Conservation (phyloP, 2,113 vertebrate species). For the Benitochromis conjunctus region DNA sequence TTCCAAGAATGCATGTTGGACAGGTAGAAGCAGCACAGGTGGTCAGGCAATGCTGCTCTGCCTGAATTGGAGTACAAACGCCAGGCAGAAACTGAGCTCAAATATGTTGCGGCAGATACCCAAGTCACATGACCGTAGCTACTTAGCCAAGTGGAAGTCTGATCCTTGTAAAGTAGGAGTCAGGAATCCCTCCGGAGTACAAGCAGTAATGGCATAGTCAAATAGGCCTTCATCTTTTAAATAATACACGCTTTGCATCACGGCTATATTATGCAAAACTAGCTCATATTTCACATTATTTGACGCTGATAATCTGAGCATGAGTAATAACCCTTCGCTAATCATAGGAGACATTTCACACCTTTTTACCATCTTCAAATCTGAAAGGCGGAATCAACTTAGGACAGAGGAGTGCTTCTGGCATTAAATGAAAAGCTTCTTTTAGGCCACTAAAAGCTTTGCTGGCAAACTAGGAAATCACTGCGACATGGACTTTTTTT, state of each 20-base stretch:
- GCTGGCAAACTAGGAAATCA: not conserved
- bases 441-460: constrained; percentile 41
- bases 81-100: constrained; percentile 14
- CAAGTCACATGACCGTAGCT: constrained; percentile 44
- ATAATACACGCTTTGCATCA: constrained; percentile 43
- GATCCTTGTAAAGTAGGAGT: constrained; percentile 39
- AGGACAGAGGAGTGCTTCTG: constrained; percentile 9
- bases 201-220: constrained; percentile 48
- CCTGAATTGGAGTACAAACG: not conserved
- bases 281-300: constrained; percentile 10
- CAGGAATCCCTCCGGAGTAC: constrained; percentile 43
- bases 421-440: constrained; percentile 21
- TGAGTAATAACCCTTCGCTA: not conserved
- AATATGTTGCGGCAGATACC: constrained; percentile 41
- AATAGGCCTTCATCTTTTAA: constrained; percentile 37
- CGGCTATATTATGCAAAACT: not conserved
- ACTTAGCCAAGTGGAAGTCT: constrained; percentile 61
- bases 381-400: constrained; percentile 14
- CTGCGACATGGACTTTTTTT: not conserved
- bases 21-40: not conserved
- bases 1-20: not conserved
- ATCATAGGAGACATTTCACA: not conserved
- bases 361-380: not conserved
- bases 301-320: not conserved
- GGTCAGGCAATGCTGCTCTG: not conserved